Evolutionary conservation across 2,797 vertebrate species (phyloP).

Genomic region (Danio jaintianensis): DNA sequence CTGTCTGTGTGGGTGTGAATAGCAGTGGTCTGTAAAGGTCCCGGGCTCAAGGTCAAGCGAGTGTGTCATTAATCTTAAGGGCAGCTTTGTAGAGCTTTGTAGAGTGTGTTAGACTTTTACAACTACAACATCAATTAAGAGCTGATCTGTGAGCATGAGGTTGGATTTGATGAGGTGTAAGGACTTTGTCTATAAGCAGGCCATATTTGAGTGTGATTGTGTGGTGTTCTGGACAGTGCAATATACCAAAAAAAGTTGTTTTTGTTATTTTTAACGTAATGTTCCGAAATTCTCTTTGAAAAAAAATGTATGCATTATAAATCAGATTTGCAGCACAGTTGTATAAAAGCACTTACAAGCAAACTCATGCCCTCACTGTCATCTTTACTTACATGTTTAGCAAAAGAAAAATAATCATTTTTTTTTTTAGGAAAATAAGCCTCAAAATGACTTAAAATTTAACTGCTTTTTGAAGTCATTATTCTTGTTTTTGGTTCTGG

Average conservation of each 20-base stretch:
- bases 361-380: background rate
- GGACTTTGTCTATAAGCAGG: background rate
- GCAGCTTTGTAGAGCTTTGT: slow-evolving; percentile 10
- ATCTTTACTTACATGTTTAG: background rate
- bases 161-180: slow-evolving; percentile 16
- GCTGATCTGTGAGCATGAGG: slow-evolving; percentile 15
- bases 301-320: background rate
- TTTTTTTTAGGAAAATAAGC: no score
- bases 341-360: no score
- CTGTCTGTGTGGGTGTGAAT: slow-evolving; percentile 26
- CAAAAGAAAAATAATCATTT: no score
- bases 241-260: background rate
- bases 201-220: background rate
- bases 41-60: slow-evolving; percentile 34
- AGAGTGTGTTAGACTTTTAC: slow-evolving; percentile 16
- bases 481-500: no score
- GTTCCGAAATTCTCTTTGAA: background rate
- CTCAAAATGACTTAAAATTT: no score
- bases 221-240: background rate
- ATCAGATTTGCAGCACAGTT: background rate
- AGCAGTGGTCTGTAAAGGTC: slow-evolving; percentile 24
- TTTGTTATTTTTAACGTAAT: background rate
- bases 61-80: slow-evolving; percentile 29
- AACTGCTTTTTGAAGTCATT: no score
- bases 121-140: slow-evolving; percentile 19